Evolutionary conservation across 1,140 invertebrate genomes (phyloP), one percentile per base, ranked within the genome.

Genomic region (Pachyrhynchus sulphureomaculatus): DNA sequence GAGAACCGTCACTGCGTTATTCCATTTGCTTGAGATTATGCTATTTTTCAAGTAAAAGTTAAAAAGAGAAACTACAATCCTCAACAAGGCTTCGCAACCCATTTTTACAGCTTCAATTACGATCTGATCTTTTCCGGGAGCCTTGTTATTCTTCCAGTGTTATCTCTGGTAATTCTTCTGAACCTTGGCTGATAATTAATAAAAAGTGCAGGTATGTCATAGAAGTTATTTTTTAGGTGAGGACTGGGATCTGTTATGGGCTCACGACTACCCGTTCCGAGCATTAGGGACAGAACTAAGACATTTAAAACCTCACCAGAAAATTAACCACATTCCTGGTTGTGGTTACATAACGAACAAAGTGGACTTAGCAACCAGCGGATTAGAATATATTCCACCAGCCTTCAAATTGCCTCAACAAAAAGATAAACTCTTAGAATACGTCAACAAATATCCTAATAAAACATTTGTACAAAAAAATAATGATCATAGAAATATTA

Each of bases 261-360:
- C 93, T 1, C 92, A 96, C 76, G 91, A 95, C 70, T 98, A 95
- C 77, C 95, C 94, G 2, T 97, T 96, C 72, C 79, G 81, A 36
- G 77, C 75, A 0, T 68, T 91, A 2, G 79, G 84, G 21, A 71
- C 82, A 0, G 74, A 81, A 61, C 71, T 92, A 9, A 82, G 78
- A 55, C 81, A 82, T 66, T 72, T 95, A 12, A 85, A 86, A 68
- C 70, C 82, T 5, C 78, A 91, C 78, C 93, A 96, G 72, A 87
- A 81, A 72, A 88, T 98, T 0, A 99, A 98, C 75, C 94, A 98
- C 76, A 93, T 96, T 72, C 96, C 96, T 2, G 96, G 95, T 0
- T 92, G 91, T 52, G 95, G 95, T 0, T 96, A 87, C 69, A 89
- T 98, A 39, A 97, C 95, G 0, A 96, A 94, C 70, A 99, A 99